Evolutionary conservation across 2,888 invertebrate species (phyloP).

Genomic region (Cataglyphis livida): DNA sequence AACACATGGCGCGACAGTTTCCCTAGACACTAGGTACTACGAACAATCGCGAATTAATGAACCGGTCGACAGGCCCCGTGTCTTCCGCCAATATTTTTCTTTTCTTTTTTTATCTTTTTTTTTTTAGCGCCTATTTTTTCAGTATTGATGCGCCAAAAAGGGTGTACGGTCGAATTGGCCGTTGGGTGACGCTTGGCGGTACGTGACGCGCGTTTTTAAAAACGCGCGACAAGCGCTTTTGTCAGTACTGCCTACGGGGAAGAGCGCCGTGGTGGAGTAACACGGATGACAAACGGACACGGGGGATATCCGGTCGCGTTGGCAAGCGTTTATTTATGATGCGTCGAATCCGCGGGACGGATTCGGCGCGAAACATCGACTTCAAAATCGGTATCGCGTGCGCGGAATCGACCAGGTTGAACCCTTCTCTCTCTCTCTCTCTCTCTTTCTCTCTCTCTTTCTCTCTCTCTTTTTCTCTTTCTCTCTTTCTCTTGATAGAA

Average conservation of each 20-base stretch:
- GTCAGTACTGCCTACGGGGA: constrained; percentile 61
- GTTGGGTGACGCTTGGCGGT: constrained; percentile 42
- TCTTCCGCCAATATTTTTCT: constrained; percentile 56
- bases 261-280: constrained; percentile 21
- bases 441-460: constrained; percentile 15
- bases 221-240: constrained; percentile 67
- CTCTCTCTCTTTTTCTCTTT: constrained; percentile 29
- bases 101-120: not conserved
- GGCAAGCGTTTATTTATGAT: constrained; percentile 76
- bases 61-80: constrained; percentile 23
- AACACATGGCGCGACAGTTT: not conserved
- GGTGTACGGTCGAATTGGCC: constrained; percentile 16
- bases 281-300: constrained; percentile 73
- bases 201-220: constrained; percentile 71
- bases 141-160: not conserved
- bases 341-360: constrained; percentile 63
- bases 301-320: constrained; percentile 70
- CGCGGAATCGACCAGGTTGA: constrained; percentile 60
- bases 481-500: not conserved
- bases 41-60: constrained; percentile 61
- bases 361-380: constrained; percentile 66
- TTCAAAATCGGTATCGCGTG: constrained; percentile 70
- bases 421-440: constrained; percentile 25
- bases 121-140: not conserved
- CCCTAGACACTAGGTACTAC: not conserved